These are phyloP conservation scores for Lasaia peninsularis DNA, from an alignment of 1,140 invertebrate species.

Conservation along the genomic window DNA sequence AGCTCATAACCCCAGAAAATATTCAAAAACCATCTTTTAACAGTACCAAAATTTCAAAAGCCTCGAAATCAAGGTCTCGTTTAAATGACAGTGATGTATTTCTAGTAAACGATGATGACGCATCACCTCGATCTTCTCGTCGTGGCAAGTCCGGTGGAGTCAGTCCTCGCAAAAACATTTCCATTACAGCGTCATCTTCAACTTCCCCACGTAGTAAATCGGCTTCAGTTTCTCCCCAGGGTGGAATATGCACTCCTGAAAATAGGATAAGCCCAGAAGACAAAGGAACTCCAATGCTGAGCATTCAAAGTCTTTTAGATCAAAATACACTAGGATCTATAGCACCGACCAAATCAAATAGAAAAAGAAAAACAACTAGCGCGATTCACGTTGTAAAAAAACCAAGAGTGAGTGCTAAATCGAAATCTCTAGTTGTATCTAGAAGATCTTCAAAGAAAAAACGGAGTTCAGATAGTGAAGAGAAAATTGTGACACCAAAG, in stretches of 20 bases:
- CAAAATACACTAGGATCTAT: conserved; percentile 21
- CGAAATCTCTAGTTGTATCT: conserved; percentile 35
- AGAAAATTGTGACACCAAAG: conserved; percentile 56
- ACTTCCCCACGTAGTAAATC: background rate
- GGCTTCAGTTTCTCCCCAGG: conserved; percentile 13
- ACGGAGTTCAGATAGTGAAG: conserved; percentile 23
- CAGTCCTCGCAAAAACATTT: conserved; percentile 18
- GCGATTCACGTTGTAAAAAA: conserved; percentile 24
- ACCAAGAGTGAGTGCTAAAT: conserved; percentile 23
- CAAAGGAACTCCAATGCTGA: conserved; percentile 48
- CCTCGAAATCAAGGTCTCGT: conserved; percentile 38
- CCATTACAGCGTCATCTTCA: background rate
- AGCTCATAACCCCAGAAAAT: conserved; percentile 31
- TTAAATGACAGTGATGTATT: conserved; percentile 46
- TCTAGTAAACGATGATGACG: conserved; percentile 33
- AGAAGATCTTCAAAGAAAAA: conserved; percentile 15
- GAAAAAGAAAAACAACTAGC: conserved; percentile 42
- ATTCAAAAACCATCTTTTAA: conserved; percentile 22
- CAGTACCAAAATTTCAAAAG: conserved; percentile 27
- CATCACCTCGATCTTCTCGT: conserved; percentile 40
- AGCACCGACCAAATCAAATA: conserved; percentile 4
- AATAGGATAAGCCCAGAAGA: conserved; percentile 43
- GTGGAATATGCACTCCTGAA: conserved; percentile 46
- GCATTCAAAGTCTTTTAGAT: conserved; percentile 50
- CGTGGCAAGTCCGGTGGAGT: conserved; percentile 17